Evolutionary conservation across 2,113 vertebrate genomes (phyloP), one percentile per base, ranked within the genome.

Genomic region (Alectura lathami): DNA sequence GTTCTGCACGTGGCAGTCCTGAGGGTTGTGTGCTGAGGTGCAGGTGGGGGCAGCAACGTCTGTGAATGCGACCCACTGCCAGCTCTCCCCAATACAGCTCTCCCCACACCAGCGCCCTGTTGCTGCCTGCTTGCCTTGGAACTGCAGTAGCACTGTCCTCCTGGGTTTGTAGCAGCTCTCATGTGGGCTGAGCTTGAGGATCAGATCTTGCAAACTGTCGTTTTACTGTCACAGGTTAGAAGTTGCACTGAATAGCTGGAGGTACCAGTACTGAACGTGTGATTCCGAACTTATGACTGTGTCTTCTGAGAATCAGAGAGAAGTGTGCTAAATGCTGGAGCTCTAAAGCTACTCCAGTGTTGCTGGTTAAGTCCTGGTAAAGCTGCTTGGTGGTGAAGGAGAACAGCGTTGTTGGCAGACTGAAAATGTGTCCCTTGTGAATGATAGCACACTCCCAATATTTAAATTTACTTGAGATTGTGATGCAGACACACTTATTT

Each of bases 21-120:
- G 54, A 24, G 5, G 18, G 24, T 29, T 6, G 24, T 5, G 24
- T 42, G 34, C 59, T 63, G 53, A 45, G 59, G 2, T 26, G 13
- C 6, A 34, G 30, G 43, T n/a, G 36, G 66, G 72, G 47, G 5
- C 26, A 26, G 47, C 21, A 53, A 32, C 30, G 15, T 42, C 47
- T 66, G 13, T 1, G 1, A 34, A 15, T 36, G 23, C 56, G 45
- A 11, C 23, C 64, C 13, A 0, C 51, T 36, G 8, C 53, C 32
- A 80, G 0, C 40, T 45, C n/a, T 24, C 14, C 7, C 14, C 32
- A 14, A 0, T 26, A 45, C 13, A 66, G 13, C 21, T 66, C 1
- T 47, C 24, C 4, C 29, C 64, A 26, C 9, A 11, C 27, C 17
- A 57, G 62, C 51, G 76, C 57, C 23, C 47, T 1, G 0, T 3